phyloP scores from a whole-genome alignment of 2,113 vertebrate species.

The Phasianus colchicus region DNA sequence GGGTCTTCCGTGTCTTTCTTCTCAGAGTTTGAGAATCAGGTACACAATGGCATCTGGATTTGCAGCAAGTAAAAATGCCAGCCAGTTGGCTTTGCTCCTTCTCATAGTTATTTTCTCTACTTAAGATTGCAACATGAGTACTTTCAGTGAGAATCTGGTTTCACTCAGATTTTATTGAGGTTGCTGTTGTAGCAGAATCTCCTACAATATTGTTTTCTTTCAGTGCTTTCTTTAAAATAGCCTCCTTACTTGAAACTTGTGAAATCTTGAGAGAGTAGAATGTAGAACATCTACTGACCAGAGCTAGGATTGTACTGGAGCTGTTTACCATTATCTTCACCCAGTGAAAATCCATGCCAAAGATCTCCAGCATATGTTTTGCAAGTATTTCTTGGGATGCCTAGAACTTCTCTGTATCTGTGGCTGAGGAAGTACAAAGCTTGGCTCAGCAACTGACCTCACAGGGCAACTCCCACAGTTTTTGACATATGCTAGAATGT shows the following conservation, averaged over 20 bases:
- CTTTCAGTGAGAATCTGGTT: not conserved
- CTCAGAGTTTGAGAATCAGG: not conserved
- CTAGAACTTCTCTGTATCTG: not conserved
- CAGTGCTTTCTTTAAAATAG: not conserved
- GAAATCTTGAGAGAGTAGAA: not conserved
- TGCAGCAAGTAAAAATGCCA: not conserved
- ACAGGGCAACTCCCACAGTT: too few relatives aligned
- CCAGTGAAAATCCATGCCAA: not conserved
- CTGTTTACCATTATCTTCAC: not conserved
- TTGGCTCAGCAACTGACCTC: not conserved
- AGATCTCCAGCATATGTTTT: not conserved
- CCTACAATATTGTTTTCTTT: not conserved
- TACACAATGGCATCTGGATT: not conserved
- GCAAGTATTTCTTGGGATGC: not conserved
- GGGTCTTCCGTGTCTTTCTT: not conserved
- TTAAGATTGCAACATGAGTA: not conserved
- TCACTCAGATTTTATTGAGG: not conserved
- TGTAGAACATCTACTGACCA: not conserved
- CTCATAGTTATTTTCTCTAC: not conserved
- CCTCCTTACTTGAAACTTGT: not conserved
- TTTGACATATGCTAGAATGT: not conserved
- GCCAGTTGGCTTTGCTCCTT: not conserved
- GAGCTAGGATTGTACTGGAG: not conserved
- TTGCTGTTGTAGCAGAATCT: not conserved
- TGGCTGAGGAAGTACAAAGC: not conserved